These are phyloP conservation scores for Centropus unirufus DNA, from an alignment of 2,113 vertebrate genomes.

Conservation along the genomic window DNA sequence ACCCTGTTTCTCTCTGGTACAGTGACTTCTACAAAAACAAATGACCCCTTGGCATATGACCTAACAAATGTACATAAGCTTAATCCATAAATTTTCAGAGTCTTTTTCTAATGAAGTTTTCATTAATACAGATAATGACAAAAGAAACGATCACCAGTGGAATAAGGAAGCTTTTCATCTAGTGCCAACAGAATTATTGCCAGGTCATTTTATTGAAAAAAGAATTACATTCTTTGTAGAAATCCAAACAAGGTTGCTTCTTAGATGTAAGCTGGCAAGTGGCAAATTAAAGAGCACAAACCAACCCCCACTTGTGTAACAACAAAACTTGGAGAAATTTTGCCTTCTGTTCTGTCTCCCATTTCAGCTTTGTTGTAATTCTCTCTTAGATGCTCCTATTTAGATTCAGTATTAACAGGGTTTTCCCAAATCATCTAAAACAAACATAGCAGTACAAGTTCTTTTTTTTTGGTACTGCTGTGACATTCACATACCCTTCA, in stretches of 20 bases:
- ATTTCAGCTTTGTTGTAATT: conserved; percentile 37
- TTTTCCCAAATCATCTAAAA: background rate
- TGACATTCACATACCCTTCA: background rate
- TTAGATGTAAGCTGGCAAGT: conserved; percentile 43
- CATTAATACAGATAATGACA: conserved; percentile 52
- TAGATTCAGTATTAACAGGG: background rate
- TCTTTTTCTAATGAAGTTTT: conserved; percentile 40
- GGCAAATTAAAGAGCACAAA: conserved; percentile 31
- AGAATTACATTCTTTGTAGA: conserved; percentile 59
- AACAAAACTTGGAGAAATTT: background rate
- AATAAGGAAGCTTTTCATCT: conserved; percentile 66
- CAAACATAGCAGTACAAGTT: background rate
- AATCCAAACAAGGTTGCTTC: conserved; percentile 46
- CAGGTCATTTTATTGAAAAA: conserved; percentile 67
- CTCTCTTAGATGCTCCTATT: background rate
- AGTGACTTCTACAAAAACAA: background rate
- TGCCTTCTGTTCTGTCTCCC: conserved; percentile 9
- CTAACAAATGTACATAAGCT: conserved; percentile 20
- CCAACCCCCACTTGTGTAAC: background rate
- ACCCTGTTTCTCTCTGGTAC: background rate
- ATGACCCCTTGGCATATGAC: background rate
- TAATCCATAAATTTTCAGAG: conserved; percentile 36
- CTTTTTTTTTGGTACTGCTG: background rate
- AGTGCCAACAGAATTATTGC: conserved; percentile 68
- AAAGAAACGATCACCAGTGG: conserved; percentile 29